Base-by-base conservation (phyloP, 2,797 vertebrate species). In the Avahi laniger region DNA sequence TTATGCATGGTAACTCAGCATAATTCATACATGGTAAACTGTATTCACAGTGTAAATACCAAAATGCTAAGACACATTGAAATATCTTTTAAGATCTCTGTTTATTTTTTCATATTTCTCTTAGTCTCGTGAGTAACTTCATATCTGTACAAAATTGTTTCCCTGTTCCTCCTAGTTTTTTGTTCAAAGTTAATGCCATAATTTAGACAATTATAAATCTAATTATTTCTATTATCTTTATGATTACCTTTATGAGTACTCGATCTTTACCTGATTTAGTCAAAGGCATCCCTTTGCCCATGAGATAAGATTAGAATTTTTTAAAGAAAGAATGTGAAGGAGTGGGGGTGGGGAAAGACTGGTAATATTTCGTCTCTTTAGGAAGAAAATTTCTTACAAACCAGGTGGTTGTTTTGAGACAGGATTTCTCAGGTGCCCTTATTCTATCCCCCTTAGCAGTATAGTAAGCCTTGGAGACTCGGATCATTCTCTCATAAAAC, bases 161-260 rank as follows among this genome's bases (percentile, higher is more conserved):
- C 35, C 33, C 4, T 50, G 0, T 38, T 61, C 11, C 38, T 72
- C 41, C 4, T 61, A 79, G 76, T 80, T 90, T 28, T 69, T 69
- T 50, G 5, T 92, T 93, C 48, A 46, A 0, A 82, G 9, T n/a
- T 14, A 94, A 92, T 18, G 18, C 7, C 35, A 52, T 50, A 81
- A 73, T 91, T 76, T 84, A 94, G 65, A 57, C 17, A 69, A 67
- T 24, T 80, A 50, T 14, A n/a, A 80, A 41, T n/a, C 5, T 33
- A 38, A 78, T 92, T 84, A 81, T 91, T 43, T 82, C 41, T 67
- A 63, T 94, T 79, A 2, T 57, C 61, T 95, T 91, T 73, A 35
- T 59, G 28, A 52, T 83, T 48, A 79, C 50, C 20, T 85, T 70
- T 75, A 75, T 91, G 81, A 94, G 43, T 54, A 80, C 59, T 54